Evolutionary conservation across 2,797 vertebrate species (phyloP).

Genomic region (Macrochelys suwanniensis): DNA sequence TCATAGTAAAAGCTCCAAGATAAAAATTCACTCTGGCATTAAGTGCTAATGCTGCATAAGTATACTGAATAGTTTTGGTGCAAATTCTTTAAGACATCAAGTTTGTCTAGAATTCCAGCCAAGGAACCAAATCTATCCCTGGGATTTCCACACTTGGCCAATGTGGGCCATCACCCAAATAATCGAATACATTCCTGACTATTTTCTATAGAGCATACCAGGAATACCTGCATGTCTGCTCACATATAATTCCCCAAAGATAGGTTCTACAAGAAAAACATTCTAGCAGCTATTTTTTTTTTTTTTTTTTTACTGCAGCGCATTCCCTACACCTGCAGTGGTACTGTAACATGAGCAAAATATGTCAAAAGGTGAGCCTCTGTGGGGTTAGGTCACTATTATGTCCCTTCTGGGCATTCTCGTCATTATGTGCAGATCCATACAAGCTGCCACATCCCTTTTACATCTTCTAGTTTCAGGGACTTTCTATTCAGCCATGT

Average conservation of each 20-base stretch:
- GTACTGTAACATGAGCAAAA: neutral
- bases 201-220: neutral
- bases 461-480: neutral
- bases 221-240: rapidly evolving
- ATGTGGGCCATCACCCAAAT: neutral
- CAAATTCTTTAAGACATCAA: neutral
- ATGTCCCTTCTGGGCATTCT: rapidly evolving
- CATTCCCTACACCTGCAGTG: neutral
- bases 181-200: neutral
- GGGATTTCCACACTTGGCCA: neutral
- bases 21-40: slow-evolving; percentile 16
- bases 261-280: slow-evolving; percentile 11
- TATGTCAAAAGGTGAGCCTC: neutral
- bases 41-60: slow-evolving; percentile 28
- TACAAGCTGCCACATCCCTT: neutral
- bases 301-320: neutral
- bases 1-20: slow-evolving; percentile 43
- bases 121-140: neutral
- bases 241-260: neutral
- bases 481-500: neutral
- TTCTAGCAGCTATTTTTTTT: neutral
- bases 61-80: neutral
- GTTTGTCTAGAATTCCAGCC: neutral
- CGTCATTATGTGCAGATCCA: neutral
- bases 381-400: neutral